Evolutionary conservation across 2,113 vertebrate species (phyloP).

Genomic region (Trochalopteron elliotii): DNA sequence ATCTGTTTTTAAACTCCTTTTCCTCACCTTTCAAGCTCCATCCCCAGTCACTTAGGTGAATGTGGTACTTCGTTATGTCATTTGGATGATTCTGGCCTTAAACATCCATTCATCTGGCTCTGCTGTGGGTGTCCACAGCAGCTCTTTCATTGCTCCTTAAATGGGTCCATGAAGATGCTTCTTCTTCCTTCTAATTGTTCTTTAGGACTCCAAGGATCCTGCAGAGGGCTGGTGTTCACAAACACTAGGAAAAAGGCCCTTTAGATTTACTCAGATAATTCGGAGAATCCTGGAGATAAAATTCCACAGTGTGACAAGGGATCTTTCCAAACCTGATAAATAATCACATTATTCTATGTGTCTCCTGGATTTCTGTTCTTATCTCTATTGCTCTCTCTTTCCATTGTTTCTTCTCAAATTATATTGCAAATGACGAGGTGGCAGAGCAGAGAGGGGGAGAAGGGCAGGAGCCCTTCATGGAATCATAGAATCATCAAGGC

Average conservation of each 20-base stretch:
- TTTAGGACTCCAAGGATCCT: neutral
- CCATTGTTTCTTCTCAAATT: neutral
- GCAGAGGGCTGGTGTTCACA: neutral
- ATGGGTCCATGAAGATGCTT: neutral
- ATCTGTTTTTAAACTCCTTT: neutral
- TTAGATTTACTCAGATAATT: neutral
- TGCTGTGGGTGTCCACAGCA: neutral
- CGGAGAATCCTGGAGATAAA: neutral
- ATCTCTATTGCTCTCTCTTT: neutral
- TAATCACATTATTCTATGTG: neutral
- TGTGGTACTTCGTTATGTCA: neutral
- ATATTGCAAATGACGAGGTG: neutral
- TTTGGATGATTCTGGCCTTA: neutral
- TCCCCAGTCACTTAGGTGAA: neutral
- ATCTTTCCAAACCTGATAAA: neutral
- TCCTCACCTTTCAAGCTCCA: neutral
- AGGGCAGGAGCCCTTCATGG: neutral
- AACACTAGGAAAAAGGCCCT: neutral
- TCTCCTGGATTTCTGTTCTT: neutral
- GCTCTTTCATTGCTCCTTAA: neutral
- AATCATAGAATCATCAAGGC: too few relatives aligned
- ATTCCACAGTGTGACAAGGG: neutral
- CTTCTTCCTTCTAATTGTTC: neutral
- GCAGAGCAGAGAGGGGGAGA: neutral
- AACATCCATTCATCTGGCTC: neutral